A percentile compares a stretch with the other conserved stretches of the same genome.
Conservation (phyloP, 2,113 vertebrate genomes). For the Eublepharis macularius region DNA sequence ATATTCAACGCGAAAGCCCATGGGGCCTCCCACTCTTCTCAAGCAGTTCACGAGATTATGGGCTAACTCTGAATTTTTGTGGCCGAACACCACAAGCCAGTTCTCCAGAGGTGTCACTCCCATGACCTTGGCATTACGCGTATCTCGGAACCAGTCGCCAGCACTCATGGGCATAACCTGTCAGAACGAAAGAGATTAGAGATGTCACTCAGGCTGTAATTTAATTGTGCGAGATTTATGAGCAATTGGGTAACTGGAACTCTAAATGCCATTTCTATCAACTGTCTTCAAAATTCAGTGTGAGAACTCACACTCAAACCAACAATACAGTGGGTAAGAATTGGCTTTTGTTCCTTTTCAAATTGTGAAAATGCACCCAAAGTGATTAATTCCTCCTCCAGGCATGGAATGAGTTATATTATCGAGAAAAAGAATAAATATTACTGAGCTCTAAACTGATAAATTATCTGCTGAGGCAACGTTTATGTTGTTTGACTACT, state of each 20-base stretch:
- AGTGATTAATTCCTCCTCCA: neutral
- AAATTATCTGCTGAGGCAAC: too few species aligned
- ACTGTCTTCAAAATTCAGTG: neutral
- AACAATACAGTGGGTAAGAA: neutral
- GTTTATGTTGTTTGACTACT: too few species aligned
- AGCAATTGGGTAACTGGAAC: neutral
- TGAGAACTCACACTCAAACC: neutral
- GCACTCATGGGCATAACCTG: conserved; percentile 61
- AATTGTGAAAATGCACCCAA: neutral
- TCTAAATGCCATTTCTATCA: neutral
- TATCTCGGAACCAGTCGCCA: conserved; percentile 67
- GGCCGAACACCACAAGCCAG: conserved; percentile 55
- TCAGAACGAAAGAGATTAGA: neutral
- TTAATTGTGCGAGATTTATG: neutral
- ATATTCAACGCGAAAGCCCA: conserved; percentile 49
- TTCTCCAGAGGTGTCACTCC: conserved; percentile 39
- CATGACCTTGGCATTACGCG: conserved; percentile 53
- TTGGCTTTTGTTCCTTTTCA: neutral
- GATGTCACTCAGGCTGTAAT: neutral
- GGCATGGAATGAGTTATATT: neutral
- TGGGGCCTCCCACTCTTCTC: conserved; percentile 54
- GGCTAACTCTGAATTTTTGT: conserved; percentile 29
- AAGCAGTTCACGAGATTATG: conserved; percentile 56
- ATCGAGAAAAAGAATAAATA: too few species aligned
- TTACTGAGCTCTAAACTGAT: too few species aligned